phyloP scores from a whole-genome alignment of 2,888 invertebrate species.

The Heliconius ismenius region DNA sequence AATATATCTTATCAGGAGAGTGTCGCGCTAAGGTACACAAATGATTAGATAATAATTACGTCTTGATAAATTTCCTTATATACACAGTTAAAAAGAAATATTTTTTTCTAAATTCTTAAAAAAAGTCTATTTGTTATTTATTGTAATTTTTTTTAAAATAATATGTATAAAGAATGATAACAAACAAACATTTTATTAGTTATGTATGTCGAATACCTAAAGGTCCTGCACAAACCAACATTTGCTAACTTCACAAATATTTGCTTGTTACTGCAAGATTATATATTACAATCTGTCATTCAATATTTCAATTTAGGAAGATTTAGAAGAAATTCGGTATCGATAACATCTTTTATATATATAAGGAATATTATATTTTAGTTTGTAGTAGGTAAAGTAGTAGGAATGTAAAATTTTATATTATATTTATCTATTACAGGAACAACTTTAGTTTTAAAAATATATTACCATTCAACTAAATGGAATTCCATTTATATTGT shows the following conservation, averaged over 20 bases:
- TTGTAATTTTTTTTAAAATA: not conserved
- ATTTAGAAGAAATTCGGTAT: not conserved
- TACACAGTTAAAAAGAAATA: not conserved
- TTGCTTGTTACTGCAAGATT: not conserved
- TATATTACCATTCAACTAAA: not conserved
- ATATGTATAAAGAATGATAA: not conserved
- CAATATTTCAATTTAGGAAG: not conserved
- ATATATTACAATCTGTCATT: not conserved
- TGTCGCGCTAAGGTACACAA: slow-evolving; percentile 45
- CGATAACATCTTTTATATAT: not conserved
- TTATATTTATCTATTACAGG: too few species aligned
- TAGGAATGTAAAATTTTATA: too few species aligned
- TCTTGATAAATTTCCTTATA: slow-evolving; percentile 34
- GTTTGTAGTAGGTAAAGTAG: too few species aligned
- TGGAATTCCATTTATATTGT: not conserved
- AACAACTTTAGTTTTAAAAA: not conserved
- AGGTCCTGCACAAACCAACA: not conserved
- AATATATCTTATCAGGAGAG: slow-evolving; percentile 58
- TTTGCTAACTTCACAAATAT: not conserved
- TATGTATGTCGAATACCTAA: not conserved
- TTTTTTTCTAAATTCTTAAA: not conserved
- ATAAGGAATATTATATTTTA: too few species aligned
- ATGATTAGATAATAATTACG: slow-evolving; percentile 62
- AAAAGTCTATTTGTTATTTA: not conserved
- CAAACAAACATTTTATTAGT: not conserved